Percentiles rank a stretch among this genome's conserved stretches.
Conservation (phyloP, 1,140 invertebrate species). For the Centruroides sculpturatus region DNA sequence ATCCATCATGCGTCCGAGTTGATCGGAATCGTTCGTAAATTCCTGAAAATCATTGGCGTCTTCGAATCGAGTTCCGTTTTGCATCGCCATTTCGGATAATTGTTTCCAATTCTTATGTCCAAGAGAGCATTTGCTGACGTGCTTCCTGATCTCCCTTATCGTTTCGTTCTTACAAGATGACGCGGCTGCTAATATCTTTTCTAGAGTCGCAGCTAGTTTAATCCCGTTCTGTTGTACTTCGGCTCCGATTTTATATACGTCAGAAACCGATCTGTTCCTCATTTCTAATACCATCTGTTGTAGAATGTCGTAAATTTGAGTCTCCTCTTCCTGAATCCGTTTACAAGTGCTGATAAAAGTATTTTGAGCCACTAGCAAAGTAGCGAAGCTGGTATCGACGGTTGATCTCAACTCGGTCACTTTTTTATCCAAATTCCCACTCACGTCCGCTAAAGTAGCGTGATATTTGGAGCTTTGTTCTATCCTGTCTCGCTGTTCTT, state of each 20-base stretch:
- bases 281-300: conserved; percentile 41
- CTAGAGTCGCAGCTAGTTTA: conserved; percentile 2
- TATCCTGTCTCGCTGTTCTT: conserved; percentile 14
- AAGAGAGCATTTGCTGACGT: not conserved
- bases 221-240: conserved; percentile 3
- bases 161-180: not conserved
- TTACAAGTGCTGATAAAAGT: conserved; percentile 42
- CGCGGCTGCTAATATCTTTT: not conserved
- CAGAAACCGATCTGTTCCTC: conserved; percentile 34
- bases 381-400: conserved; percentile 34
- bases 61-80: conserved; percentile 15
- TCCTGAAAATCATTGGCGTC: conserved; percentile 24
- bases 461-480: conserved; percentile 5
- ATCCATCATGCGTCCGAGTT: not conserved
- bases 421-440: conserved; percentile 22
- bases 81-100: not conserved
- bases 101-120: not conserved
- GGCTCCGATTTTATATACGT: conserved; percentile 3
- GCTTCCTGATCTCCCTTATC: not conserved
- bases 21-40: conserved; percentile 26
- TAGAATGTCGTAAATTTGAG: conserved; percentile 38
- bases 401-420: conserved; percentile 22
- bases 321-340: conserved; percentile 40
- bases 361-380: conserved; percentile 38
- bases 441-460: conserved; percentile 4